Conservation (phyloP, 2,113 vertebrate genomes). For the Myocastor coypus region DNA sequence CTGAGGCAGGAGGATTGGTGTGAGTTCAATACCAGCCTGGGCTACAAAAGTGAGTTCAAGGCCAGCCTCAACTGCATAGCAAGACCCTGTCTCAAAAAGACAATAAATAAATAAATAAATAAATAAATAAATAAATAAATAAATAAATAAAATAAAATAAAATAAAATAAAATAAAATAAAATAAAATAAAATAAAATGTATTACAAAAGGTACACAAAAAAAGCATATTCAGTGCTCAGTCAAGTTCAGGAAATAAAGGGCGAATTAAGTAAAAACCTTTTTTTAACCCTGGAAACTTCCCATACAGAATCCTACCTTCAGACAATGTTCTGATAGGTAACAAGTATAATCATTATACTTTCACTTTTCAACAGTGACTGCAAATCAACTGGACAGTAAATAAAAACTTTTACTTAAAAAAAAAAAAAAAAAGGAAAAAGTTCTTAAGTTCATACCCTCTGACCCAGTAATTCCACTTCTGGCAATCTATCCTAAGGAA, state of each 20-base stretch:
- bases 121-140: too few relatives aligned
- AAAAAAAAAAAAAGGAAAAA: slow-evolving; percentile 7
- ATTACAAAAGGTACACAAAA: not conserved
- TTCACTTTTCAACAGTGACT: slow-evolving; percentile 43
- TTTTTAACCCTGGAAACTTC: not conserved
- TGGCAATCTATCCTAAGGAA: slow-evolving; percentile 78
- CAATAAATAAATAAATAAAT: too few relatives aligned
- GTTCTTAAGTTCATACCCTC: slow-evolving; percentile 74
- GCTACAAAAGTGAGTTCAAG: too few relatives aligned
- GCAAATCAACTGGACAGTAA: slow-evolving; percentile 6
- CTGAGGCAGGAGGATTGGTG: too few relatives aligned
- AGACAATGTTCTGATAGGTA: slow-evolving; percentile 13
- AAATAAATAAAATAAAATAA: too few relatives aligned
- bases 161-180: too few relatives aligned
- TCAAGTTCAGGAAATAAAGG: slow-evolving; percentile 44
- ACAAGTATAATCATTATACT: slow-evolving; percentile 18
- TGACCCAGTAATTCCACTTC: slow-evolving; percentile 79
- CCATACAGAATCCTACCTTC: slow-evolving; percentile 51
- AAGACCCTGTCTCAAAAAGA: too few relatives aligned
- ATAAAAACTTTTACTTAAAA: slow-evolving; percentile 4
- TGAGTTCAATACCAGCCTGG: too few relatives aligned
- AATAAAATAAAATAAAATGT: slow-evolving; percentile 6
- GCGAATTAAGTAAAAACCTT: slow-evolving; percentile 31
- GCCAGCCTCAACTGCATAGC: too few relatives aligned
- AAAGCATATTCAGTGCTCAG: not conserved